Base-by-base conservation (phyloP, 1,140 invertebrate genomes). In the Armadillidium nasatum region DNA sequence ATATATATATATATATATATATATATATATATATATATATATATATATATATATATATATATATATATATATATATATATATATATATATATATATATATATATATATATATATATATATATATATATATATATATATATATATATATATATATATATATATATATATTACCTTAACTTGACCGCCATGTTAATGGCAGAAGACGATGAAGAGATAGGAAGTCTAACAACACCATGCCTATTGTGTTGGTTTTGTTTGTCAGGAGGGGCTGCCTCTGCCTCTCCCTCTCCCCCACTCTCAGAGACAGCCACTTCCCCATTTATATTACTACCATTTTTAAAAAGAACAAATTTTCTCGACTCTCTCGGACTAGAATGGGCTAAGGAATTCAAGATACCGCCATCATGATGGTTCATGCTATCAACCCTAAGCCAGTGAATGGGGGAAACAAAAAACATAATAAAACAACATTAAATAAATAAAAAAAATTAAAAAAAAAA, bases 71-170 rank as follows among this genome's bases (percentile, higher is more conserved):
- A 21, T 70, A 21, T 70, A 70, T 70, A 70, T 33, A 70, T 70
- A 21, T 33, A 70, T 70, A 21, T 21, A 70, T 33, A 70, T 70
- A 22, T 71, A 22, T n/a, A 22, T 71, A 22, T 71, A 13, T 71
- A 71, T 71, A 13, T 4, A 13, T 21, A 33, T 71, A 33, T 71
- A 13, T 15, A 13, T 13, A 21, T 19, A 13, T 71, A 33, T 71
- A 33, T 11, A 71, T 19, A 33, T 33, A 21, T 19, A 19, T 71
- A 71, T 19, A n/a, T 22, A 21, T 22, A 71, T 71, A 33, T 71
- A 71, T 71, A 71, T 71, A 71, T 19, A 71, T 33, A 33, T 33
- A 70, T 70, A 21, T 70, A 21, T 70, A 21, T 70, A 70, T 70
- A 70, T 22, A 67, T 67, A 21, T 60, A 15, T 60, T 60, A 60